A percentile compares a stretch with the other conserved stretches of the same genome.
Conservation (phyloP, 2,888 invertebrate genomes). For the Gryllus longicercus region DNA sequence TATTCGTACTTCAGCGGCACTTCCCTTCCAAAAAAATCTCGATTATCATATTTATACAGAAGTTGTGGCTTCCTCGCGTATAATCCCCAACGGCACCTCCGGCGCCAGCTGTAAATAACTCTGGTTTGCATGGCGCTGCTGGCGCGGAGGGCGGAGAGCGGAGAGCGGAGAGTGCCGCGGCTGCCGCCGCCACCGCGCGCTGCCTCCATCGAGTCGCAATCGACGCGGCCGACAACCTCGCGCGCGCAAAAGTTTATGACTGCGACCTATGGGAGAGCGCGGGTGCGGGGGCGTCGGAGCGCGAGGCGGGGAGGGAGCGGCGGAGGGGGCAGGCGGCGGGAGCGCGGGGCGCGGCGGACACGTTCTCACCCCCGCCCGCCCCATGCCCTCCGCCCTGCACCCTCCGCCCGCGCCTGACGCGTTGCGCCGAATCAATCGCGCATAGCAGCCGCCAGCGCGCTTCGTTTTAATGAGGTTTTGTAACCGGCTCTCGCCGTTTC, state of each 20-base stretch:
- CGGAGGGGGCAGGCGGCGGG: background rate
- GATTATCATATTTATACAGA: too few species aligned
- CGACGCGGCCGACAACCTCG: slow-evolving; percentile 7
- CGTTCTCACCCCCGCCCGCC: background rate
- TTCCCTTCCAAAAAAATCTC: too few species aligned
- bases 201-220: background rate
- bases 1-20: too few species aligned
- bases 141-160: background rate
- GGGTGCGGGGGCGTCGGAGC: background rate
- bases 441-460: background rate
- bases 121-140: too few species aligned
- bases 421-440: slow-evolving; percentile 7
- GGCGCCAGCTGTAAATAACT: too few species aligned
- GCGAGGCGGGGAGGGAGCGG: background rate
- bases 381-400: background rate
- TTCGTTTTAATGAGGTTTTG: background rate
- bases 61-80: too few species aligned
- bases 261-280: background rate
- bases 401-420: background rate
- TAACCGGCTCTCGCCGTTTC: background rate
- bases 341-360: background rate
- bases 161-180: background rate
- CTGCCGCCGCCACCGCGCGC: background rate
- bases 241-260: background rate
- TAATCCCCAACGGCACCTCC: too few species aligned